Evolutionary conservation across 2,888 invertebrate genomes (phyloP), one percentile per base, ranked within the genome.

Genomic region (Cosmorhoe ocellata): DNA sequence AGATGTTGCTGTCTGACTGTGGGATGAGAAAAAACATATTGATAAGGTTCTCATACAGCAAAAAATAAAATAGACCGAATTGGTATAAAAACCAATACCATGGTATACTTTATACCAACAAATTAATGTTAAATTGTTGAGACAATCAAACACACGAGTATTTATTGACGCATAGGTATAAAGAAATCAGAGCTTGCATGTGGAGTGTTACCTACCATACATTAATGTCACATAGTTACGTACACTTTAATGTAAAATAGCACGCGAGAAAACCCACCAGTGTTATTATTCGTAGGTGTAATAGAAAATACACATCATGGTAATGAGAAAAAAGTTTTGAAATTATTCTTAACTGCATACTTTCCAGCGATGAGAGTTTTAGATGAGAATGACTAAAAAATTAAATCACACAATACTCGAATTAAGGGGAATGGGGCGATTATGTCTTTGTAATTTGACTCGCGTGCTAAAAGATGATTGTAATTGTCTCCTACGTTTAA

Each of bases 361-460:
- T 63, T 59, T 58, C 67, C 64, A n/a, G n/a, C n/a, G n/a, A n/a
- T n/a, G n/a, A n/a, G n/a, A n/a, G 18, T 18, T 4, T 28, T 28
- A 33, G 38, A 42, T 3, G 43, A 43, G 34, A 42, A 11, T 50
- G 56, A 49, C 63, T 65, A 69, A 72, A 79, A 76, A 74, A 81
- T 70, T 73, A 66, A 73, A 79, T 79, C 64, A 64, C 65, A 70
- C 62, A 63, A 61, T 64, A 64, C 61, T 60, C 57, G 60, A 65
- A 68, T 72, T 68, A 69, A 64, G 62, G 65, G 65, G 58, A 68
- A 66, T 62, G 59, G 54, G 60, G 56, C 73, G 70, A 84, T 83
- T 81, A 81, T 55, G 67, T 64, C 66, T 67, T 63, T 71, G 66
- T 77, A 74, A 82, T 78, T 76, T 76, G 65, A 67, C 45, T 27